Evolutionary conservation across 2,888 invertebrate genomes (phyloP).

Genomic region (Eremobia ochroleuca): DNA sequence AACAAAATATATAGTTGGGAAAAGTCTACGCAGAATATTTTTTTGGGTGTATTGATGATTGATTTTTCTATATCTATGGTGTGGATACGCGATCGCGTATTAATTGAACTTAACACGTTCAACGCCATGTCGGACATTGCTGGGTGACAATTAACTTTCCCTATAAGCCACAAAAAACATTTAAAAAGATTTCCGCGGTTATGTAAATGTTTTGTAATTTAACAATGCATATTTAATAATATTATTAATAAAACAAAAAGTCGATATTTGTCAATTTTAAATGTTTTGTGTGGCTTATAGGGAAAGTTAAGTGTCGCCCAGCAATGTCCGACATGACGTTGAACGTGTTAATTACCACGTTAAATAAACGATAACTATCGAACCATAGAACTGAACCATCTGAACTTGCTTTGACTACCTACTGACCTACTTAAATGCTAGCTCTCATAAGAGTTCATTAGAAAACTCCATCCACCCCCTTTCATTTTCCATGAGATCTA

Average conservation of each 20-base stretch:
- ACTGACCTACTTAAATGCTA: not conserved
- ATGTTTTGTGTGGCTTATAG: too few species aligned
- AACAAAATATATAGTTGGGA: not conserved
- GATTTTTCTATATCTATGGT: not conserved
- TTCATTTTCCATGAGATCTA: not conserved
- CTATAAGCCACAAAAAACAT: too few species aligned
- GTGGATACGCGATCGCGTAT: slow-evolving; percentile 18
- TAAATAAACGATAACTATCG: slow-evolving; percentile 10
- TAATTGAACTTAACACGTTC: slow-evolving; percentile 40
- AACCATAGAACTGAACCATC: not conserved
- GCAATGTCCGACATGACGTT: too few species aligned
- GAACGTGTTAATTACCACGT: too few species aligned
- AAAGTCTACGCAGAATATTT: not conserved
- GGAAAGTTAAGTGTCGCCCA: too few species aligned
- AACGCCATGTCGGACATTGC: too few species aligned
- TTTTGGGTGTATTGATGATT: not conserved
- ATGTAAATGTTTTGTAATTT: too few species aligned
- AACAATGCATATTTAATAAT: too few species aligned
- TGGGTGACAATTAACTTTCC: too few species aligned
- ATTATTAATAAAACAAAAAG: too few species aligned
- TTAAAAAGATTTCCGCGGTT: too few species aligned
- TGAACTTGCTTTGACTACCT: not conserved
- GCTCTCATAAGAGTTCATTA: not conserved
- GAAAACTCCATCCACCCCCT: not conserved
- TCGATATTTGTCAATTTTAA: too few species aligned